These are phyloP conservation scores for Merluccius polli DNA, from an alignment of 2,797 vertebrate species.

Conservation along the genomic window DNA sequence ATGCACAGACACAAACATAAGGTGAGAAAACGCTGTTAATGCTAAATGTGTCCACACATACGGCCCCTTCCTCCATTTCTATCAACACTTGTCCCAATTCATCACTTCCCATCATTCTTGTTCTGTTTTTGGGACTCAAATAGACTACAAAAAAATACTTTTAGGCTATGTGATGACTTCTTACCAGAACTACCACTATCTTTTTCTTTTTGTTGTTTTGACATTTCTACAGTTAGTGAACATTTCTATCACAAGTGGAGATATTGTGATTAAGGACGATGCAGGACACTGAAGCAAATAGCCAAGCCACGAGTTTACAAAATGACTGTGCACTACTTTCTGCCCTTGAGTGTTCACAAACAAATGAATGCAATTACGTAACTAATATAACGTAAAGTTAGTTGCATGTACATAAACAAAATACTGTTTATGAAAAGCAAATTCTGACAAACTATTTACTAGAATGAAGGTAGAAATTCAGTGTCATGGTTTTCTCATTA, in stretches of 20 bases:
- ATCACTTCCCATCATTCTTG: background rate
- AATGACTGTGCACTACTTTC: background rate
- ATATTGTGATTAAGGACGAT: background rate
- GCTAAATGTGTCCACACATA: too few relatives aligned
- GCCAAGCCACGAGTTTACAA: background rate
- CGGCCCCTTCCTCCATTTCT: background rate
- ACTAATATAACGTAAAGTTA: background rate
- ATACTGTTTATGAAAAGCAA: background rate
- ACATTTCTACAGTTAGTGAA: background rate
- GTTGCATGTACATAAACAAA: background rate
- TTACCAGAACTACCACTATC: background rate
- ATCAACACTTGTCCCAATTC: background rate
- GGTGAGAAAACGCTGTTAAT: background rate
- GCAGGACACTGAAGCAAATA: too few relatives aligned
- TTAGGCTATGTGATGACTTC: background rate
- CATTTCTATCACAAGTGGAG: background rate
- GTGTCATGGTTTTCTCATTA: conserved; percentile 37
- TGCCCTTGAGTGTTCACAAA: background rate
- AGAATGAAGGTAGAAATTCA: conserved; percentile 25
- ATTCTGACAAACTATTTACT: conserved; percentile 20
- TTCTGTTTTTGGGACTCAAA: too few relatives aligned
- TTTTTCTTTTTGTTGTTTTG: background rate
- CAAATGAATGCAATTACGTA: background rate
- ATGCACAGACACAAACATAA: background rate
- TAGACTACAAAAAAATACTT: too few relatives aligned